Evolutionary conservation across 1,140 invertebrate genomes (phyloP), one percentile per base, ranked within the genome.

Genomic region (Ostrea denselamellosa): DNA sequence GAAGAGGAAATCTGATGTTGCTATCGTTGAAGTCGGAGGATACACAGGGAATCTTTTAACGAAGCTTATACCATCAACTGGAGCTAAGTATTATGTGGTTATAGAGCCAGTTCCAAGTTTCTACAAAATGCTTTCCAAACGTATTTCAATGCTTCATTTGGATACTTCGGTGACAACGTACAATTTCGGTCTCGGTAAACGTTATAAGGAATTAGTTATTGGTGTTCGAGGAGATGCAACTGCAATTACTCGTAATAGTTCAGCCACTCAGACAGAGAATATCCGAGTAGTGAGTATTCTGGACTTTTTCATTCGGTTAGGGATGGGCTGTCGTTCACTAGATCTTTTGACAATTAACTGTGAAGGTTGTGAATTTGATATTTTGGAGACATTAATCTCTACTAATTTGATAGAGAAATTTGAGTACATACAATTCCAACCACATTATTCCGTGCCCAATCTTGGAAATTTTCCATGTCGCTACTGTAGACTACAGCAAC

Each of bases 291-390:
- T 68, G 34, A 85, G 19, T 14, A 19, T 58, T 58, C 4, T 68
- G n/a, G 17, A 65, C 17, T 85, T 85, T 19, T 68, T 85, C 28
- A 17, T 85, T 8, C 28, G 68, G 52, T 14, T 85, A 8, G 85
- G 85, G 0, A 8, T 85, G n/a, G 85, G 85, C 0, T 85, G 85
- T 85, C 51, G 44, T 19, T 19, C 28, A 9, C 10, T 88, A 25
- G 83, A 88, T 19, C 83, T 88, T 0, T 10, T 88, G 44, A 85
- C 87, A 25, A 88, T 88, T 62, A 88, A 88, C 52, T 85, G 87
- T 81, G 87, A 88, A 51, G 87, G 87, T 19, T 88, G 87, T 56
- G 87, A 88, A 77, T 88, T 56, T n/a, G 87, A 88, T 14, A 10
- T 88, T 12, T 25, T 88, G 14, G 87, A 88, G 54, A 53, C 54